Evolutionary conservation across 2,113 vertebrate genomes (phyloP).

Genomic region (Amphilophus citrinellus): DNA sequence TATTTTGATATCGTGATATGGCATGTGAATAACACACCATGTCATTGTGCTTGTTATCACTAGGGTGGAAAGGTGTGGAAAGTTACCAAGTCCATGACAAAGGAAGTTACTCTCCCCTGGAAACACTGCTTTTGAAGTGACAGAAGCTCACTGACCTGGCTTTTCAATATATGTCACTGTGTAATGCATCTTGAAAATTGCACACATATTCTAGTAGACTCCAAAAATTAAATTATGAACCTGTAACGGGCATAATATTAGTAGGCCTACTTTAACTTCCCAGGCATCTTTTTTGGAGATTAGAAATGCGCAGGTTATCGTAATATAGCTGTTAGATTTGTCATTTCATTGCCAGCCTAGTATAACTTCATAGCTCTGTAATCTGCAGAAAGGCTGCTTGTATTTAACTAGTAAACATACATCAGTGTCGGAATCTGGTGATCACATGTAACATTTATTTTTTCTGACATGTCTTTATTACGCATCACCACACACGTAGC

Average conservation of each 20-base stretch:
- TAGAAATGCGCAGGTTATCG: constrained; percentile 15
- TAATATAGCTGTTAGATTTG: constrained; percentile 23
- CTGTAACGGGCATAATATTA: not conserved
- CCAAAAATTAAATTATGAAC: not conserved
- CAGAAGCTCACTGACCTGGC: not conserved
- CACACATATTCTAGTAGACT: not conserved
- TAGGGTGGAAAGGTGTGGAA: not conserved
- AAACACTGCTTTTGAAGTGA: not conserved
- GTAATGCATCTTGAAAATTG: not conserved
- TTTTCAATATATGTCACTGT: not conserved
- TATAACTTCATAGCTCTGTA: constrained; percentile 37
- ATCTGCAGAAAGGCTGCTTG: constrained; percentile 52
- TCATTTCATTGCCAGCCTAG: constrained; percentile 41
- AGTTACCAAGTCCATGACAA: not conserved
- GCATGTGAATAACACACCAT: too few relatives aligned
- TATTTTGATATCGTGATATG: too few relatives aligned
- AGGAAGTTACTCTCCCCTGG: not conserved
- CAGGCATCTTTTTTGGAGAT: not conserved
- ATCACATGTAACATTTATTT: constrained; percentile 53
- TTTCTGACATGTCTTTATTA: constrained; percentile 73
- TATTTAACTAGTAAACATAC: constrained; percentile 56
- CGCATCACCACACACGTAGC: constrained; percentile 58
- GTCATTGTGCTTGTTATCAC: too few relatives aligned
- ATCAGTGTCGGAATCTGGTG: constrained; percentile 47
- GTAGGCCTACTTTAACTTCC: not conserved